A percentile compares a stretch with the other conserved stretches of the same genome.
Conservation (phyloP, 2,888 invertebrate species). For the Pandemis heparana region DNA sequence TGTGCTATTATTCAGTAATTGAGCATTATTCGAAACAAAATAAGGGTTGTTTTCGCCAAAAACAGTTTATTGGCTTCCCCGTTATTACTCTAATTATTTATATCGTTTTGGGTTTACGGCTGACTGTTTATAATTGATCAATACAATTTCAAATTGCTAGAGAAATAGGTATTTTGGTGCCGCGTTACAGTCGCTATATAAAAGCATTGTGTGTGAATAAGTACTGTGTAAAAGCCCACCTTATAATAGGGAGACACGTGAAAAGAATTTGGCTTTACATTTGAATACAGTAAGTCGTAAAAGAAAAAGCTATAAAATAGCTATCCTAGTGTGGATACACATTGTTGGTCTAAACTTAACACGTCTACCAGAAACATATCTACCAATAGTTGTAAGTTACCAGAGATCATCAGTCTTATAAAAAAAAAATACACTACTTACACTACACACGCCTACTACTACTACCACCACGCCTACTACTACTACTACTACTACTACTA, state of each 20-base stretch:
- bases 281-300: slow-evolving; percentile 20
- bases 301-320: slow-evolving; percentile 12
- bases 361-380: background rate
- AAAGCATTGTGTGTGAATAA: background rate
- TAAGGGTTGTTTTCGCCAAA: slow-evolving; percentile 12
- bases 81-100: slow-evolving; percentile 7
- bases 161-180: background rate
- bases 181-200: background rate
- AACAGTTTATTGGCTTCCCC: slow-evolving; percentile 4
- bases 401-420: too few species aligned
- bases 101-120: slow-evolving; percentile 4
- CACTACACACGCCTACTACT: too few species aligned
- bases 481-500: too few species aligned
- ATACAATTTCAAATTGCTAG: background rate
- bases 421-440: too few species aligned
- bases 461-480: too few species aligned
- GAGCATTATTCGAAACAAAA: background rate
- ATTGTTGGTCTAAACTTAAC: background rate
- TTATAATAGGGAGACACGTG: background rate
- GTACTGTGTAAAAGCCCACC: background rate
- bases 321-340: background rate
- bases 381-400: background rate
- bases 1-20: slow-evolving; percentile 17
- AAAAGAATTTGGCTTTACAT: slow-evolving; percentile 11
- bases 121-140: slow-evolving; percentile 2